Evolutionary conservation across 2,113 vertebrate species (phyloP), one percentile per base, ranked within the genome.

Genomic region (Neofelis nebulosa): DNA sequence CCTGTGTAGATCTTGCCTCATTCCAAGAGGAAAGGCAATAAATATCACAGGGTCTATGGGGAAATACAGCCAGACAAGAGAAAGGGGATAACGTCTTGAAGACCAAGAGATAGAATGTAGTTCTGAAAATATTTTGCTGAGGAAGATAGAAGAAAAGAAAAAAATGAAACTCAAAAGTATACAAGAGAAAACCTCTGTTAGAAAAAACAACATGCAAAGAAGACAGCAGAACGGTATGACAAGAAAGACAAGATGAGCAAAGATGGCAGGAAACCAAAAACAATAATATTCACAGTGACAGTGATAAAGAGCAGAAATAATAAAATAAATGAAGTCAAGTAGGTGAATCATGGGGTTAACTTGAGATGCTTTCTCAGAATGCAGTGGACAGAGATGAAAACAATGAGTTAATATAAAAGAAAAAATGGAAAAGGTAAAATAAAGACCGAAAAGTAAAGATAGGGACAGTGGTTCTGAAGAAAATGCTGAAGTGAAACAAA

Each of bases 41-140:
- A 69, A 73, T 41, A 74, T 19, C 41, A 23, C 8, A 82, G 36
- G 31, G 33, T 52, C 19, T 66, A 61, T 12, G 18, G 63, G 65
- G 50, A 95, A 79, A 96, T 15, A 7, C 68, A 92, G 41, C 16
- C 41, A 96, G 86, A 79, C 1, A 5, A 89, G 45, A 86, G 41
- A 91, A 79, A 66, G 25, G 36, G 16, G 9, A 31, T 8, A 68
- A 12, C 0, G 9, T 73, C 52, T 16, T 63, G 33, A 94, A 74
- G 55, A 63, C 83, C 74, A 27, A 73, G 41, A 76, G 61, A 45
- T 2, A 52, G 45, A 66, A 41, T 1, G 1, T 11, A 19, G 15
- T 94, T 78, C 73, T 89, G 50, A 90, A 97, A 92, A 90, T 50
- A 78, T 68, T 81, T 61, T 85, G 57, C 41, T 65, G 19, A 41